Evolutionary conservation across 1,140 invertebrate species (phyloP), one percentile per base, ranked within the genome.

Genomic region (Mercenaria mercenaria): DNA sequence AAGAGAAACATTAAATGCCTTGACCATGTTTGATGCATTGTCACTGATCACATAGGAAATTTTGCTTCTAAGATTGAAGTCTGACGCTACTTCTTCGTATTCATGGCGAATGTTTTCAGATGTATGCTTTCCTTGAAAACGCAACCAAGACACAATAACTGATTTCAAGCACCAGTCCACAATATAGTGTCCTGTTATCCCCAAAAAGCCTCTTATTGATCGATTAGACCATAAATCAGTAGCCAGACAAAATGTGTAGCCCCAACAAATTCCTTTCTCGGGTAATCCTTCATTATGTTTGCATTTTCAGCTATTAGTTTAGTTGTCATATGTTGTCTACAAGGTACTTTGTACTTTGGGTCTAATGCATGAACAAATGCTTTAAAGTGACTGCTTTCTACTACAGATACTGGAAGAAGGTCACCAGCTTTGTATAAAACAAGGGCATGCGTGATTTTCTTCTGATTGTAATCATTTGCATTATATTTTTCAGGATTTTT

Each of bases 171-270:
- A 37, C 47, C 67, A 77, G 41, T 67, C 88, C 41, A 84, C 34
- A 43, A 89, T 83, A 29, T 56, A 84, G 41, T 89, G 88, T 59
- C 69, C 88, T 77, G 88, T 89, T 23, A 89, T 84, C 4, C 81
- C 88, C 10, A 64, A n/a, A 39, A 72, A 82, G 0, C 18, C 61
- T 34, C 76, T 72, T 64, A 87, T 72, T 43, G 52, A 59, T 10
- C 59, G 52, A 69, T 80, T 88, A 0, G 88, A 90, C 88, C 88
- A 90, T 10, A 90, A 34, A 80, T 90, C 89, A 59, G 85, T 88
- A 15, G 82, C 85, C 47, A 90, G 52, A 20, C 76, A 81, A 0
- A 86, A 41, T 81, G 61, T 89, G 39, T 85, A 13, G n/a, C 56
- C 83, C 18, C 43, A 26, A n/a, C 39, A 39, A 23, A 90, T 32